Percentiles rank a stretch among this genome's conserved stretches.
These are phyloP conservation scores for Epinotia nisella DNA, from an alignment of 2,888 invertebrate genomes.

Conservation along the genomic window DNA sequence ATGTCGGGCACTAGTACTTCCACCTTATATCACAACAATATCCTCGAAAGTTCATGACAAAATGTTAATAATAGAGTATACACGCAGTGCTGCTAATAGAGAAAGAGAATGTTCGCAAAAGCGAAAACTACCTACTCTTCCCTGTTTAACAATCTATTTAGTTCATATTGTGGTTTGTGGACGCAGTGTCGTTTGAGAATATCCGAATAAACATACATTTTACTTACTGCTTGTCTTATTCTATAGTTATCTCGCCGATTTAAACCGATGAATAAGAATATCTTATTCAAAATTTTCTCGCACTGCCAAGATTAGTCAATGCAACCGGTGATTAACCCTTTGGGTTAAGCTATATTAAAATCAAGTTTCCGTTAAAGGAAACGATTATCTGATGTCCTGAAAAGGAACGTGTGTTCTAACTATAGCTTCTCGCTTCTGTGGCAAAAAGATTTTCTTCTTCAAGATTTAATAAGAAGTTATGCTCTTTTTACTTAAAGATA, in stretches of 20 bases:
- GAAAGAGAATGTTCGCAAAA: not conserved
- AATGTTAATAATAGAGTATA: not conserved
- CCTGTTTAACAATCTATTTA: no score
- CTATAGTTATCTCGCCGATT: no score
- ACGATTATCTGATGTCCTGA: conserved; percentile 27
- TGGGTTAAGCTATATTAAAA: conserved; percentile 40
- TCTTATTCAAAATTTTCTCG: conserved; percentile 6
- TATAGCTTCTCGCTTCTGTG: conserved; percentile 6
- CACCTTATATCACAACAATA: no score
- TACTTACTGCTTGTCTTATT: no score
- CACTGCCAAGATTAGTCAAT: conserved; percentile 15
- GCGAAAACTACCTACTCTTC: not conserved
- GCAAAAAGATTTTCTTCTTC: not conserved
- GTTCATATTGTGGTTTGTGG: no score
- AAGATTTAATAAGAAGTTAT: not conserved
- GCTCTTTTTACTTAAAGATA: not conserved
- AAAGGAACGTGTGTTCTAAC: conserved; percentile 33
- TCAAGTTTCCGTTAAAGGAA: conserved; percentile 41
- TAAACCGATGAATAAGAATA: not conserved
- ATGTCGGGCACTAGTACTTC: no score
- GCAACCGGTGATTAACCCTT: conserved; percentile 29
- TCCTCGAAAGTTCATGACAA: not conserved
- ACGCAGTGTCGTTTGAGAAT: no score
- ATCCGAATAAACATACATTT: no score
- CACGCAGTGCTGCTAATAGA: not conserved